Evolutionary conservation across 92 coral and sea anemone genomes (phyloP).

Genomic region (Palythoa grandis): DNA sequence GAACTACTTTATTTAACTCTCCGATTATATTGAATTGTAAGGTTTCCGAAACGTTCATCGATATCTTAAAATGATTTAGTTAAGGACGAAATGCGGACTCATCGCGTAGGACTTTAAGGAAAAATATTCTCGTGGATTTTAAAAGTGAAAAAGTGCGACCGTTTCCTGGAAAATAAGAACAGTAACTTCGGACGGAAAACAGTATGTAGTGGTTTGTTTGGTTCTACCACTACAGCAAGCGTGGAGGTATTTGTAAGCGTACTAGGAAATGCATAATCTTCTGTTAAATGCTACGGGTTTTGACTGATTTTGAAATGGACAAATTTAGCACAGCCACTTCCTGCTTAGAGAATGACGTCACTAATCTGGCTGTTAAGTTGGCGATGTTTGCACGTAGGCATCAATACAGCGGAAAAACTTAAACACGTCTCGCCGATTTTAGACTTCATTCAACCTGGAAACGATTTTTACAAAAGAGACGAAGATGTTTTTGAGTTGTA

Average conservation of each 20-base stretch:
- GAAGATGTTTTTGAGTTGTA: not conserved
- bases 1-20: no score
- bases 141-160: no score
- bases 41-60: no score
- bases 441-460: not conserved
- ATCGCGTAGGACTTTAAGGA: no score
- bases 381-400: slow-evolving; percentile 7
- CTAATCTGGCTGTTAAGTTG: not conserved
- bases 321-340: not conserved
- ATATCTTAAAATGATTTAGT: no score
- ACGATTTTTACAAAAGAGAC: not conserved
- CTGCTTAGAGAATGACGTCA: slow-evolving; percentile 12
- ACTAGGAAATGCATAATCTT: not conserved
- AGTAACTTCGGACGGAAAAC: no score
- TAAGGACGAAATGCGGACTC: no score
- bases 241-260: slow-evolving; percentile 3
- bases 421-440: not conserved
- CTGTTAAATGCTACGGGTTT: not conserved
- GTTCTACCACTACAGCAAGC: not conserved
- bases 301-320: not conserved
- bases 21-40: no score
- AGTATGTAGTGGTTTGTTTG: not conserved
- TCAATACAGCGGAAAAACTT: not conserved
- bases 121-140: no score
- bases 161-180: no score